Evolutionary conservation across 2,888 invertebrate genomes (phyloP).

Genomic region (Lasioglossum figueresi): DNA sequence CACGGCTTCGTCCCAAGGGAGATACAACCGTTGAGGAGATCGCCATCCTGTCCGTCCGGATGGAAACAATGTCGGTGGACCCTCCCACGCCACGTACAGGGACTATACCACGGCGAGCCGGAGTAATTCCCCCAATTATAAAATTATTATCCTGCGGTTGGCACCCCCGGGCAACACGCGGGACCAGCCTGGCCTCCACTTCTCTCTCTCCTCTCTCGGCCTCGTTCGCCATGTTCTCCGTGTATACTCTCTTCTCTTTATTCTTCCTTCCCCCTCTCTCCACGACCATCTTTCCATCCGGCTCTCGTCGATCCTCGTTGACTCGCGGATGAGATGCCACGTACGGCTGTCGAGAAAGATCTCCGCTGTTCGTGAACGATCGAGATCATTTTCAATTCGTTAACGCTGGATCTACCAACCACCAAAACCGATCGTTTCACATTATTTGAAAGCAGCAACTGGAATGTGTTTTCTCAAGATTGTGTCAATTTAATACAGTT

Average conservation of each 20-base stretch:
- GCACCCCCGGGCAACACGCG: constrained; percentile 83
- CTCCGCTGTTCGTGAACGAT: constrained; percentile 33
- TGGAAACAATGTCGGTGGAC: constrained; percentile 80
- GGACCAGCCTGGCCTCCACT: constrained; percentile 72
- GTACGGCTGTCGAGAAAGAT: constrained; percentile 48
- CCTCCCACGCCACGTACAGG: constrained; percentile 81
- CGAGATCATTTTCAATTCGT: constrained; percentile 55
- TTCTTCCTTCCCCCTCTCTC: constrained; percentile 40
- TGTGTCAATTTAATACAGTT: too few species aligned
- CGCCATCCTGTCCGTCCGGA: constrained; percentile 70
- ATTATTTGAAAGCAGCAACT: too few species aligned
- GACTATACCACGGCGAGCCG: constrained; percentile 81
- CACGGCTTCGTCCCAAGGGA: constrained; percentile 74
- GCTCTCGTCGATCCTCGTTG: constrained; percentile 69
- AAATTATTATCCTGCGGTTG: constrained; percentile 83
- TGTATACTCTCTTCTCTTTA: constrained; percentile 53
- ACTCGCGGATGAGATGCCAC: constrained; percentile 65
- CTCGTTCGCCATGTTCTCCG: constrained; percentile 69
- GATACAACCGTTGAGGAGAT: constrained; percentile 76
- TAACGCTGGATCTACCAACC: constrained; percentile 7
- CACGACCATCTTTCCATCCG: constrained; percentile 54
- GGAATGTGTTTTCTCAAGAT: too few species aligned
- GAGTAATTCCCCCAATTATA: constrained; percentile 83
- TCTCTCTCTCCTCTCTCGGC: constrained; percentile 46
- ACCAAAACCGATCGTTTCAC: too few species aligned